Conservation (phyloP, 2,888 invertebrate species). For the Eupithecia dodoneata region DNA sequence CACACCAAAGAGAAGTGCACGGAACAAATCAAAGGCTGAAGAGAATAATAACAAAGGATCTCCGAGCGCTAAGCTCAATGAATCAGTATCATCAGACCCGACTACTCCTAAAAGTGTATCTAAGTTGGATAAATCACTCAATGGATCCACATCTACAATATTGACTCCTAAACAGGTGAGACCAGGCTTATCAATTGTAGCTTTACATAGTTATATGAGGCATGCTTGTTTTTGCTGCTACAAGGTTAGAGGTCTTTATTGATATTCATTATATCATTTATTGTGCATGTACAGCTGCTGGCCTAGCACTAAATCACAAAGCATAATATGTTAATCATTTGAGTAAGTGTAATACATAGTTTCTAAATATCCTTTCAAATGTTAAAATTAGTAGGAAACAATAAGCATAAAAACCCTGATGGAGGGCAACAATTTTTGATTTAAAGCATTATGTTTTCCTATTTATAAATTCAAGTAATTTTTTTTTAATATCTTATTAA, state of each 20-base stretch:
- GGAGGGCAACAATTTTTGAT: neutral
- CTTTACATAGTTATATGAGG: neutral
- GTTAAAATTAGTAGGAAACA: neutral
- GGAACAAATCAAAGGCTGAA: constrained; percentile 58
- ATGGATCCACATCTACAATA: constrained; percentile 54
- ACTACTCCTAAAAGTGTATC: constrained; percentile 61
- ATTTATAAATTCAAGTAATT: neutral
- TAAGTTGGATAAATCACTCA: constrained; percentile 62
- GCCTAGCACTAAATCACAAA: no score
- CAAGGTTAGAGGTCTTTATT: no score
- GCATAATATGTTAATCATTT: no score
- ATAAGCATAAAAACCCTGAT: neutral
- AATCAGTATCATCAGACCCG: constrained; percentile 56
- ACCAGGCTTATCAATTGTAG: neutral
- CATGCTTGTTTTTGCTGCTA: neutral
- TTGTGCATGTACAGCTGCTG: no score
- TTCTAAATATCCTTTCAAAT: no score
- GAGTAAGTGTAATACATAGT: no score
- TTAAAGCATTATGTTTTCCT: neutral
- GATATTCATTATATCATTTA: no score
- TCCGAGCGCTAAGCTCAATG: constrained; percentile 56
- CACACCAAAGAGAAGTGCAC: constrained; percentile 63
- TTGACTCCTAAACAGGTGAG: constrained; percentile 73
- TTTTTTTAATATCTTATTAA: neutral
- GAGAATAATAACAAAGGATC: constrained; percentile 58